Evolutionary conservation across 1,140 invertebrate species (phyloP), one percentile per base, ranked within the genome.

Genomic region (Acromyrmex charruanus): DNA sequence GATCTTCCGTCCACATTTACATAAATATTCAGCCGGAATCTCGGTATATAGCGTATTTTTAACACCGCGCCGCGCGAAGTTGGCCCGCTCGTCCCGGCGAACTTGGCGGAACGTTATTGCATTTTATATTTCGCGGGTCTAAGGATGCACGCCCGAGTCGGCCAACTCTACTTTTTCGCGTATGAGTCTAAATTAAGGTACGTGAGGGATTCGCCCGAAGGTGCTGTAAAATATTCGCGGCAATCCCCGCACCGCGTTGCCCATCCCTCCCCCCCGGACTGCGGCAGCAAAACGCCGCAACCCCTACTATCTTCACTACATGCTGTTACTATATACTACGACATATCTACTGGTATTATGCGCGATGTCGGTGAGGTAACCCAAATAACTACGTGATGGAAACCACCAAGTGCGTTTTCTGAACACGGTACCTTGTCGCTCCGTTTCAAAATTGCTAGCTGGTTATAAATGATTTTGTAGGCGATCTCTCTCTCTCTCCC

Each of bases 201-300:
- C 89, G 71, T 51, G 65, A 72, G 89, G 69, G 63, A 80, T 85
- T 69, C 31, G 69, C 80, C 74, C 81, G 81, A 88, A 90, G 81
- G 86, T 88, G 89, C 69, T 74, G 85, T 90, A 88, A 90, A 90
- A 90, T 90, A 90, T 90, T 90, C 89, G 89, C 81, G 86, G 86
- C 85, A 71, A 72, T 51, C 71, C 86, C n/a, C 9, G 31, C 71
- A 51, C 77, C 82, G 31, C 69, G 63, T 53, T 59, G 51, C 63
- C 75, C 55, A 51, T 69, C 81, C 39, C 53, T 35, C 77, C 72
- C 44, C 63, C 44, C 63, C 61, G 74, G 87, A 90, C 86, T 90
- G 89, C 89, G 77, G 89, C 81, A 88, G 77, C 71, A 85, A 77
- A 90, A 90, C 80, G 88, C 77, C 85, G 77, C 88, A 89, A 28